Conservation (phyloP, 2,888 invertebrate species). For the Tenthredo livida region DNA sequence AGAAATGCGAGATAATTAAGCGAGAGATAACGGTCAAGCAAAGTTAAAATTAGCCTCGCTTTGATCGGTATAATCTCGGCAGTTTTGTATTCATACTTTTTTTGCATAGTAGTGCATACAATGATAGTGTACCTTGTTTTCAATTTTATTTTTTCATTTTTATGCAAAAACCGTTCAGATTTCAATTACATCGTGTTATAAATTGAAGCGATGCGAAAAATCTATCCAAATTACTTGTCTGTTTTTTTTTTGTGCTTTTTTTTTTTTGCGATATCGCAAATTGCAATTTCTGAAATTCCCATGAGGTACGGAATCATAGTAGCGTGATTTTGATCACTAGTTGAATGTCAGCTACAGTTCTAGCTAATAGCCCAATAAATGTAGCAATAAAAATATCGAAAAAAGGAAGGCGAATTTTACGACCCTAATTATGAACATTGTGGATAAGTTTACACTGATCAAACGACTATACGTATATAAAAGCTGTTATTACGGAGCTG, state of each 20-base stretch:
- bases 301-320: background rate
- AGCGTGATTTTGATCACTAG: background rate
- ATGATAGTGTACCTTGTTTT: background rate
- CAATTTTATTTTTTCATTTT: background rate
- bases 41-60: background rate
- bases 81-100: background rate
- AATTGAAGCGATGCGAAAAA: background rate
- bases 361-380: background rate
- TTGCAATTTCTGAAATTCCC: background rate
- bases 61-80: background rate
- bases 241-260: background rate
- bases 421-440: background rate
- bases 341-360: background rate
- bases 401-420: background rate
- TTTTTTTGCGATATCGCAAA: background rate
- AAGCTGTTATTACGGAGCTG: background rate
- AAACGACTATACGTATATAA: background rate
- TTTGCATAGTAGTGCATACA: background rate
- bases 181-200: background rate
- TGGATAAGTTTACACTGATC: background rate
- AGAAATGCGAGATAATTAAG: conserved; percentile 34
- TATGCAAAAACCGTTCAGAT: background rate
- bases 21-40: background rate
- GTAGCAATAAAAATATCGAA: background rate
- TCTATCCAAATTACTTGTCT: background rate